A percentile compares a stretch with the other conserved stretches of the same genome.
Evolutionary conservation across 2,797 vertebrate species (phyloP).

Genomic region (Intellagama lesueurii): DNA sequence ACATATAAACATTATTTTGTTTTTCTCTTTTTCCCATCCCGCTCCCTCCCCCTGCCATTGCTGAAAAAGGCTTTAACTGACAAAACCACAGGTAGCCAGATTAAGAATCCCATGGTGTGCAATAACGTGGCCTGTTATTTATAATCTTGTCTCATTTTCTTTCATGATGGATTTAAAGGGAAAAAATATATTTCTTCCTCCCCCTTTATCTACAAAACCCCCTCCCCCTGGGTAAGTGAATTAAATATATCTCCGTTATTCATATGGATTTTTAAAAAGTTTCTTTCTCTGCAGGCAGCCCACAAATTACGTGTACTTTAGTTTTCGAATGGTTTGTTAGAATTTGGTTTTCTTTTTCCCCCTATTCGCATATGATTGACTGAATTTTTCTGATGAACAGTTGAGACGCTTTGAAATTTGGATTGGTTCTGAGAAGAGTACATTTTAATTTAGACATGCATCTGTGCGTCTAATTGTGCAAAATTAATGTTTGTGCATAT

Average conservation of each 20-base stretch:
- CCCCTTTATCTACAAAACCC: constrained; percentile 49
- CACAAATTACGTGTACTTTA: constrained; percentile 73
- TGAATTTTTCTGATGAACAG: constrained; percentile 68
- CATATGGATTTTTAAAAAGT: constrained; percentile 72
- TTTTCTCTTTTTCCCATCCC: constrained; percentile 64
- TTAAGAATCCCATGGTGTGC: constrained; percentile 82
- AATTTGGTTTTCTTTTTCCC: constrained; percentile 65
- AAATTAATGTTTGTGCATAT: background rate
- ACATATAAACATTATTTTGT: constrained; percentile 74
- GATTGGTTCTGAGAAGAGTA: constrained; percentile 75
- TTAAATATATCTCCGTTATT: constrained; percentile 78
- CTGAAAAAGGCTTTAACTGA: constrained; percentile 83
- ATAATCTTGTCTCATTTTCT: constrained; percentile 83
- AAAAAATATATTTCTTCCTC: constrained; percentile 77
- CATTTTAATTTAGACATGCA: constrained; percentile 58
- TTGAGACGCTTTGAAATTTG: constrained; percentile 75
- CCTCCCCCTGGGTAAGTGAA: constrained; percentile 76
- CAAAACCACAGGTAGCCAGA: constrained; percentile 86
- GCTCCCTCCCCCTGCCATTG: constrained; percentile 68
- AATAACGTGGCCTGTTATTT: constrained; percentile 84
- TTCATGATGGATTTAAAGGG: constrained; percentile 82
- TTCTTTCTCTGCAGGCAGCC: constrained; percentile 83
- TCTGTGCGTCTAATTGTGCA: background rate
- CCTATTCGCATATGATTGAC: constrained; percentile 71
- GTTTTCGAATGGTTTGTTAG: constrained; percentile 73